Percentiles rank a stretch among this genome's conserved stretches.
Conservation (phyloP, 2,113 vertebrate species). For the Chelonoidis abingdonii region DNA sequence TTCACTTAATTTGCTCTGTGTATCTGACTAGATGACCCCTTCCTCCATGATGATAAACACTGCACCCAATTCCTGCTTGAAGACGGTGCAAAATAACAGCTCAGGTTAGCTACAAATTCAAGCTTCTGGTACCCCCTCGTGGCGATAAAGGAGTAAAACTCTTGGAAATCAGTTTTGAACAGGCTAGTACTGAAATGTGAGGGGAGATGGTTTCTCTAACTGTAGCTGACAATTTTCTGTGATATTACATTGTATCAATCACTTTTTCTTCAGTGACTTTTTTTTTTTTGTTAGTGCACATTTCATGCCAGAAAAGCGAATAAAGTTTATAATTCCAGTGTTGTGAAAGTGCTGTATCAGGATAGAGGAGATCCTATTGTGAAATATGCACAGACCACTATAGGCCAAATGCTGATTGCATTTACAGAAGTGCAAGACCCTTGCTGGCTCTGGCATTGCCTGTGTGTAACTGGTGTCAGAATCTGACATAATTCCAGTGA, state of each 20-base stretch:
- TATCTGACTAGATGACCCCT: neutral
- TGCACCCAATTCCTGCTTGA: neutral
- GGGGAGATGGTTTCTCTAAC: neutral
- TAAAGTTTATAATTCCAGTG: too few relatives aligned
- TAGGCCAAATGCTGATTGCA: too few relatives aligned
- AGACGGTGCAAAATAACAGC: neutral
- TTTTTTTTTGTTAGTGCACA: neutral
- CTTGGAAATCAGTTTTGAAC: neutral
- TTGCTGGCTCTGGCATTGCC: too few relatives aligned
- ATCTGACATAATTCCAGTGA: too few relatives aligned
- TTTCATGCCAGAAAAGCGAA: neutral
- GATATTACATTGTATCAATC: fast-evolving
- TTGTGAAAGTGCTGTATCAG: too few relatives aligned
- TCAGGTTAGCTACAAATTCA: neutral
- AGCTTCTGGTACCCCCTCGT: slow-evolving; percentile 30
- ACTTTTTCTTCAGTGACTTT: neutral
- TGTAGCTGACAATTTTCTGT: neutral
- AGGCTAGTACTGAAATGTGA: fast-evolving
- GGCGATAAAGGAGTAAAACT: neutral
- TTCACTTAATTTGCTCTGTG: neutral
- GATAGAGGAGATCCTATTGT: too few relatives aligned
- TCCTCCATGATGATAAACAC: neutral
- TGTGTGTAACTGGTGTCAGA: too few relatives aligned
- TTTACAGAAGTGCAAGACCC: too few relatives aligned
- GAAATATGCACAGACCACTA: too few relatives aligned